phyloP scores from a whole-genome alignment of 2,888 invertebrate species.

The Eulithis testata region DNA sequence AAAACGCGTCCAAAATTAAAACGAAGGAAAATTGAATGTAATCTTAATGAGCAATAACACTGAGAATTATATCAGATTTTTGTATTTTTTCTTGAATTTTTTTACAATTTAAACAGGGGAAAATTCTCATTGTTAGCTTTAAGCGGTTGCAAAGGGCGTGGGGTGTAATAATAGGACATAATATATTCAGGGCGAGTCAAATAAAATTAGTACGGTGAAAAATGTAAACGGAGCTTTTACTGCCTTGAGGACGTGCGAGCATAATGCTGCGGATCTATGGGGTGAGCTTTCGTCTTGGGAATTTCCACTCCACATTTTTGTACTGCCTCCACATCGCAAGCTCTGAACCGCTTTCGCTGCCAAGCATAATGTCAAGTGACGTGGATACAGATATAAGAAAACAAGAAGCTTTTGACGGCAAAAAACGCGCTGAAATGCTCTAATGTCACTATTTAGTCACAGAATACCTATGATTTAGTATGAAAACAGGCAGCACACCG shows the following conservation, averaged over 20 bases:
- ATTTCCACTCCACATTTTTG: background rate
- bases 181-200: conserved; percentile 83
- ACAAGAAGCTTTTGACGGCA: too few species aligned
- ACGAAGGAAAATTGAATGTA: conserved; percentile 61
- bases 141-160: conserved; percentile 68
- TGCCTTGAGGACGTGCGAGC: conserved; percentile 77
- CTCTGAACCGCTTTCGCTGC: too few species aligned
- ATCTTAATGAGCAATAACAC: conserved; percentile 74
- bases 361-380: too few species aligned
- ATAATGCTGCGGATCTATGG: conserved; percentile 61
- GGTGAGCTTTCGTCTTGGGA: conserved; percentile 27
- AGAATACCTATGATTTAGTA: too few species aligned
- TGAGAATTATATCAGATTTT: conserved; percentile 73
- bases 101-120: conserved; percentile 74
- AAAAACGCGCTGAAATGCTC: too few species aligned
- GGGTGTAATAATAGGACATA: conserved; percentile 80
- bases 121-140: conserved; percentile 77
- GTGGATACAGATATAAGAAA: too few species aligned
- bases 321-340: too few species aligned
- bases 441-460: too few species aligned
- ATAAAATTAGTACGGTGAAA: conserved; percentile 84
- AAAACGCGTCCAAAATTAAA: conserved; percentile 52
- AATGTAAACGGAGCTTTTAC: conserved; percentile 82
- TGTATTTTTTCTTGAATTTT: conserved; percentile 69
- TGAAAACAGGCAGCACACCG: too few species aligned